Conservation (phyloP, 2,113 vertebrate species). For the Cebidichthys violaceus region DNA sequence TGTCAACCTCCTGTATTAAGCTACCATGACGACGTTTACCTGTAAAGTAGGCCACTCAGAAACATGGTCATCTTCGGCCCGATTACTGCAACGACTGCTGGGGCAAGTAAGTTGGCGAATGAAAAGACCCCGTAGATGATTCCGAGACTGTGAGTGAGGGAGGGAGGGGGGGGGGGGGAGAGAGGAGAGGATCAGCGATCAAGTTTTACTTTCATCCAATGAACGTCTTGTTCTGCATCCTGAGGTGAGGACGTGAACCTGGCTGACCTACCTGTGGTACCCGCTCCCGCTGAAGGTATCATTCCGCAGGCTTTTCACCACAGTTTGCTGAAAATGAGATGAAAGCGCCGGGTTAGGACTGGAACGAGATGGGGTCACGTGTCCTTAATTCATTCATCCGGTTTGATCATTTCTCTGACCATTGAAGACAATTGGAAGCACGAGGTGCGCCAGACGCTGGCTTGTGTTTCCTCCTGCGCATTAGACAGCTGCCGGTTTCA, state of each 20-base stretch:
- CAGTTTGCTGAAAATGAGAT: slow-evolving; percentile 89
- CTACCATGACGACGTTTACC: slow-evolving; percentile 75
- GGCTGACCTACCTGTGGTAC: slow-evolving; percentile 90
- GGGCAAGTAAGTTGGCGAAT: slow-evolving; percentile 92
- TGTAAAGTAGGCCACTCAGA: slow-evolving; percentile 94
- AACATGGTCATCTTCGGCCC: slow-evolving; percentile 92
- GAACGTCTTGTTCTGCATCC: neutral
- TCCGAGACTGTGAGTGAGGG: slow-evolving; percentile 86
- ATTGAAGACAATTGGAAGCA: slow-evolving; percentile 77
- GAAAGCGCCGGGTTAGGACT: neutral
- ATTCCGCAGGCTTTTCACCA: slow-evolving; percentile 91
- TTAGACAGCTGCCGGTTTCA: too few species aligned
- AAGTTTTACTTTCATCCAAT: neutral
- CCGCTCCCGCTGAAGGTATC: slow-evolving; percentile 93
- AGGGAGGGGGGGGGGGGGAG: neutral
- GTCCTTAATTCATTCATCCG: slow-evolving; percentile 29
- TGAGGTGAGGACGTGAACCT: neutral
- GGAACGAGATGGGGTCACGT: neutral
- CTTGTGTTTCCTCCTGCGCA: neutral
- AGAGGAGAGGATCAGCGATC: neutral
- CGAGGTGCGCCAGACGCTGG: slow-evolving; percentile 69
- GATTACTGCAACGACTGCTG: slow-evolving; percentile 88
- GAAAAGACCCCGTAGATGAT: slow-evolving; percentile 98
- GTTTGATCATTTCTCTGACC: slow-evolving; percentile 59
- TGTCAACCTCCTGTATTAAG: neutral